Conservation (phyloP, 2,797 vertebrate species). For the Allobates femoralis region DNA sequence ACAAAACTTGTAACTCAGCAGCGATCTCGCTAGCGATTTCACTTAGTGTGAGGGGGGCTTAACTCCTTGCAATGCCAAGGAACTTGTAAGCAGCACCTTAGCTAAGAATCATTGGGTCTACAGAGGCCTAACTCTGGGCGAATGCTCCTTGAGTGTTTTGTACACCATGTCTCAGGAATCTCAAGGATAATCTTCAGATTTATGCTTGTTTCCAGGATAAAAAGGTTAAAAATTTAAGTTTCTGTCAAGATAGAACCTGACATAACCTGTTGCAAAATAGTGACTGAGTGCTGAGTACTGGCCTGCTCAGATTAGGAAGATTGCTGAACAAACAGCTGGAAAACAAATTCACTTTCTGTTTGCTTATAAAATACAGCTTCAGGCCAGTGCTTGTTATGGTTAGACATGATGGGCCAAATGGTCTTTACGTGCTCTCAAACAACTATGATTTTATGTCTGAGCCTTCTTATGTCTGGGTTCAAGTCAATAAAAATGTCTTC, state of each 20-base stretch:
- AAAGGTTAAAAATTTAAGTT: slow-evolving; percentile 19
- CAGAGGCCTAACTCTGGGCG: neutral
- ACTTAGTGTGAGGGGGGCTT: too few species aligned
- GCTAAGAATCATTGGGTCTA: too few species aligned
- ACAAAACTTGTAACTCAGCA: too few species aligned
- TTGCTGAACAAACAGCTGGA: slow-evolving; percentile 39
- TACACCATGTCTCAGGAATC: neutral
- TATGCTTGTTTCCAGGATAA: neutral
- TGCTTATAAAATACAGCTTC: slow-evolving; percentile 53
- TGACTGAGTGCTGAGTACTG: slow-evolving; percentile 39
- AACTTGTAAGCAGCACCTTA: too few species aligned
- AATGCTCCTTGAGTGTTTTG: neutral
- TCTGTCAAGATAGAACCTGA: slow-evolving; percentile 42
- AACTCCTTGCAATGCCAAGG: too few species aligned
- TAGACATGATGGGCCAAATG: slow-evolving; percentile 45
- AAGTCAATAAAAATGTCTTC: slow-evolving; percentile 53
- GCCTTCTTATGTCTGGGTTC: slow-evolving; percentile 25
- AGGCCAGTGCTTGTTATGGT: slow-evolving; percentile 47
- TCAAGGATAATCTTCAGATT: neutral
- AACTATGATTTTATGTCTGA: slow-evolving; percentile 48
- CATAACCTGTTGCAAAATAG: slow-evolving; percentile 49
- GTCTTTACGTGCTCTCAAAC: slow-evolving; percentile 49
- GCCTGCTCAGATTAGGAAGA: slow-evolving; percentile 35
- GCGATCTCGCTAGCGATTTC: too few species aligned
- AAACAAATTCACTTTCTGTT: slow-evolving; percentile 55